Base-by-base conservation (phyloP, 2,888 invertebrate species). In the Limenitis camilla region DNA sequence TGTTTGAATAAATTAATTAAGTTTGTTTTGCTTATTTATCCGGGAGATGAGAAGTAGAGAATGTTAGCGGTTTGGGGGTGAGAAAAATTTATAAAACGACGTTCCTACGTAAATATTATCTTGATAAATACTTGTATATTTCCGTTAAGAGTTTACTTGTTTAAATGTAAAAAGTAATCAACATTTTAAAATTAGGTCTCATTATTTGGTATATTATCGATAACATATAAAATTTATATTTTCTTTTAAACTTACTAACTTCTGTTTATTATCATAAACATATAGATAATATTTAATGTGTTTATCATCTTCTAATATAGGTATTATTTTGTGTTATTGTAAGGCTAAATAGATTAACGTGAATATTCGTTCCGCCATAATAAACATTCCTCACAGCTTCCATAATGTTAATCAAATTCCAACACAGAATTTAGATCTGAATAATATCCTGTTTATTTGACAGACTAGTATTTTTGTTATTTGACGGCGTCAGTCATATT, bases 401-500 rank as follows among this genome's bases (percentile, higher is more conserved):
- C 35, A 35, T 5, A n/a, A n/a, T n/a, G n/a, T n/a, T n/a, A n/a
- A n/a, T n/a, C n/a, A n/a, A n/a, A n/a, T n/a, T n/a, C n/a, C n/a
- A n/a, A n/a, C n/a, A n/a, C n/a, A n/a, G n/a, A n/a, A n/a, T n/a
- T n/a, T n/a, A n/a, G n/a, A n/a, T n/a, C n/a, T n/a, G n/a, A n/a
- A n/a, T n/a, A n/a, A n/a, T n/a, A n/a, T n/a, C n/a, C 8, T 35
- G 35, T n/a, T 4, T n/a, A 45, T 45, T 36, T 38, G 36, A 36
- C 9, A 38, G 36, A 40, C 40, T 48, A 47, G 69, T 71, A 74
- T 76, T 74, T 72, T 68, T 64, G 67, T 65, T 64, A 70, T 72
- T 72, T 72, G 69, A 71, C 67, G 69, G 64, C 61, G 66, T 64
- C 71, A 64, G 68, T 72, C 69, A 69, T 71, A 71, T 76, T 79